phyloP scores from a whole-genome alignment of 2,888 invertebrate species.

The Acrobasis repandana region DNA sequence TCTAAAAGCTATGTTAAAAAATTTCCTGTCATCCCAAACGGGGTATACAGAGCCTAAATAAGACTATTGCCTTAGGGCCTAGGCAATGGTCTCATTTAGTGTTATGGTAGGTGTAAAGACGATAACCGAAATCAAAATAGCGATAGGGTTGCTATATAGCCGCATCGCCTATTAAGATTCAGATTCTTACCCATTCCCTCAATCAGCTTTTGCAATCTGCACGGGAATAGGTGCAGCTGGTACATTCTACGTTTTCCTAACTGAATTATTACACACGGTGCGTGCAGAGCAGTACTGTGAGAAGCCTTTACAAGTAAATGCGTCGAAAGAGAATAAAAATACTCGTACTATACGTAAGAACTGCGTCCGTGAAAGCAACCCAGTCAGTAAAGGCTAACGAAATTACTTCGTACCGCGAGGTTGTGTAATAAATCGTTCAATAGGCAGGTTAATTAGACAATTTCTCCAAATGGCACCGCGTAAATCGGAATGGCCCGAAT shows the following conservation, averaged over 20 bases:
- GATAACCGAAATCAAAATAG: neutral
- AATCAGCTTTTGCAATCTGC: neutral
- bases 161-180: too few species aligned
- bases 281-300: neutral
- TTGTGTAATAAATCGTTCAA: conserved; percentile 69
- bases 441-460: conserved; percentile 77
- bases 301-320: too few species aligned
- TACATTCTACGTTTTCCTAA: neutral
- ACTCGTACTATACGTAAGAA: too few species aligned
- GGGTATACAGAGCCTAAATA: too few species aligned
- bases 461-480: conserved; percentile 63
- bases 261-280: neutral
- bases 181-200: neutral
- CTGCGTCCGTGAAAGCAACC: conserved; percentile 52
- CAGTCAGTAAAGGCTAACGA: conserved; percentile 62
- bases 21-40: too few species aligned
- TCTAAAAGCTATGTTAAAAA: too few species aligned
- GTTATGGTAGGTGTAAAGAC: neutral
- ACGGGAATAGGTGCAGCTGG: neutral
- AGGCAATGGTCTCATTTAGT: neutral
- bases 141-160: too few species aligned
- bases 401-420: conserved; percentile 61
- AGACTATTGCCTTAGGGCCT: too few species aligned
- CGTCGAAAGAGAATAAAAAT: too few species aligned
- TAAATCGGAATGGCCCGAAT: conserved; percentile 61